Evolutionary conservation across 2,113 vertebrate species (phyloP).

Genomic region (Galbula dea): DNA sequence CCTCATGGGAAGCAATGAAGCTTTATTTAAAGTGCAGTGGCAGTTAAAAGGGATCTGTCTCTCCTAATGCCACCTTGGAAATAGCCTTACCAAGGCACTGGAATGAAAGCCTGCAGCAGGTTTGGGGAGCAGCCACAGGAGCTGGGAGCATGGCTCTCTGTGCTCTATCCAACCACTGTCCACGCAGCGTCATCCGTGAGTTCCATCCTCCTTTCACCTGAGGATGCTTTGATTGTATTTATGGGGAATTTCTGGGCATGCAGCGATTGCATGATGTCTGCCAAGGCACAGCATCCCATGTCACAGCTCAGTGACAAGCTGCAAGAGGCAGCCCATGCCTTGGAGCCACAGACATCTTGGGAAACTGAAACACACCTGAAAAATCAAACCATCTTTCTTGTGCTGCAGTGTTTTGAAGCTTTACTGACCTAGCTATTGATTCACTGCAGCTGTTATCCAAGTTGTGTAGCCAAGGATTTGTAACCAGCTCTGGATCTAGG

Average conservation of each 20-base stretch:
- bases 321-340: fast-evolving
- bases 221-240: background rate
- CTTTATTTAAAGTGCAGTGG: background rate
- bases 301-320: background rate
- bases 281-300: background rate
- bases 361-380: background rate
- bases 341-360: background rate
- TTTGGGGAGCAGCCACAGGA: fast-evolving
- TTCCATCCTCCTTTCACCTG: background rate
- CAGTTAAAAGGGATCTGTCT: background rate
- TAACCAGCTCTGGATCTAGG: background rate
- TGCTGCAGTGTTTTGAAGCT: background rate
- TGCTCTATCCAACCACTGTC: background rate
- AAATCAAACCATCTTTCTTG: background rate
- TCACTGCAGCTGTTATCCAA: background rate
- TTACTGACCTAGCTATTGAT: background rate
- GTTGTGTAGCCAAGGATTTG: background rate
- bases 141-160: background rate
- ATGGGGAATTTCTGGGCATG: background rate
- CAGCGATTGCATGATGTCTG: fast-evolving
- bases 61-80: background rate
- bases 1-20: background rate
- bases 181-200: fast-evolving
- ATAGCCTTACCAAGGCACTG: fast-evolving
- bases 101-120: background rate